Evolutionary conservation across 2,113 vertebrate genomes (phyloP).

Genomic region (Perca flavescens): DNA sequence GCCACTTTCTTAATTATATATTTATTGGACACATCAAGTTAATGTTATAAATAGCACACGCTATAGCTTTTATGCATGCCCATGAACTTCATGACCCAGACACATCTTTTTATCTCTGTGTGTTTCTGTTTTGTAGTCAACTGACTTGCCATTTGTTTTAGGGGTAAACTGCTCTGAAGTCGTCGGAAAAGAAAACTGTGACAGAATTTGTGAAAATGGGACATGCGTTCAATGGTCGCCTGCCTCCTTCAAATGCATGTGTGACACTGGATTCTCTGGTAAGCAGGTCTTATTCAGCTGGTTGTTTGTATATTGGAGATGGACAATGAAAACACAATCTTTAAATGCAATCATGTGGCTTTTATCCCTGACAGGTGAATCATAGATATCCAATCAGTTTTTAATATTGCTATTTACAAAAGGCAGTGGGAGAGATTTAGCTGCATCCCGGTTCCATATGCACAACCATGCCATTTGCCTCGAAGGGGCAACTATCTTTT

Average conservation of each 20-base stretch:
- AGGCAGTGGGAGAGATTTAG: not conserved
- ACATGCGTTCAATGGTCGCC: constrained; percentile 78
- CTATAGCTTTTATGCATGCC: not conserved
- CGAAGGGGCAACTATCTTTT: constrained; percentile 20
- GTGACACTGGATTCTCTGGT: constrained; percentile 82
- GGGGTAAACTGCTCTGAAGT: constrained; percentile 88
- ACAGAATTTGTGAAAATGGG: constrained; percentile 81
- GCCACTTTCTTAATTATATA: not conserved
- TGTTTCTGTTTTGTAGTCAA: not conserved
- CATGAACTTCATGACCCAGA: not conserved
- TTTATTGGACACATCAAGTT: constrained; percentile 29
- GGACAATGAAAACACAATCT: constrained; percentile 3
- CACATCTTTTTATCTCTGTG: not conserved
- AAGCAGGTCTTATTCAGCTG: constrained; percentile 61
- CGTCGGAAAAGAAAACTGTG: constrained; percentile 80
- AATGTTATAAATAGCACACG: constrained; percentile 4
- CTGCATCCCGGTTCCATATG: constrained; percentile 11
- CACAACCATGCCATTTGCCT: constrained; percentile 28
- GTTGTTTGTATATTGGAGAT: not conserved
- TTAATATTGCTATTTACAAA: not conserved
- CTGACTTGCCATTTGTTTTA: constrained; percentile 65
- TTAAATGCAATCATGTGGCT: not conserved
- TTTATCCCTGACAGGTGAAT: not conserved
- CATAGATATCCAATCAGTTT: not conserved
- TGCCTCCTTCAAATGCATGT: constrained; percentile 84